Evolutionary conservation across 1,140 invertebrate genomes (phyloP), one percentile per base, ranked within the genome.

Genomic region (Sarcophaga bullata): DNA sequence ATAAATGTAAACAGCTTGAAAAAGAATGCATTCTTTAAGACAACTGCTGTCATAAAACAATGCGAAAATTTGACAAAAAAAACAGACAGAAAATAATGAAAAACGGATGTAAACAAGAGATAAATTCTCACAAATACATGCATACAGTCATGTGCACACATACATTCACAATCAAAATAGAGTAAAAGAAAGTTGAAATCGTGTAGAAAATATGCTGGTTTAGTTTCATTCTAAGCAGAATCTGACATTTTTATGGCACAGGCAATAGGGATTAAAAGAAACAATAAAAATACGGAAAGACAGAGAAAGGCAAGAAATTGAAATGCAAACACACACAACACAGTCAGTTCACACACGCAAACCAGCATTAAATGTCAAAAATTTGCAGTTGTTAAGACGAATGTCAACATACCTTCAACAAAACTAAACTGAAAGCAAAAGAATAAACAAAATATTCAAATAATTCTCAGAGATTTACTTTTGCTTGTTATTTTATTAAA

Each of bases 51-150:
- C n/a, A 62, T 62, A n/a, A n/a, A 62, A 37, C 25, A 37, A 62
- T 7, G 54, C n/a, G 54, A 68, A 25, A 68, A 68, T 19, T 68
- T 10, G 62, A 8, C 19, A 19, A 52, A 0, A 52, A 9, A 52
- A 52, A 37, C 25, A 37, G 19, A 68, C n/a, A 19, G 19, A 25
- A 68, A 68, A 68, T 68, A 25, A 37, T 17, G 2, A 68, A 19
- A 68, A 68, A 68, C 19, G 62, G 62, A 68, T 68, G 62, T 68
- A 68, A 25, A 8, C 17, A 19, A 68, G 62, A 19, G 62, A 68
- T 68, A 68, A 68, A 68, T 10, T 10, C 8, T 10, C 1, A 52
- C 50, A 52, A 13, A 52, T 9, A 10, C 13, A 52, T 52, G 50
- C 50, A 37, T 52, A 52, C 50, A 10, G 50, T 52, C 9, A 52